Evolutionary conservation across 2,888 invertebrate species (phyloP).

Genomic region (Pachliopta kotzebuea): DNA sequence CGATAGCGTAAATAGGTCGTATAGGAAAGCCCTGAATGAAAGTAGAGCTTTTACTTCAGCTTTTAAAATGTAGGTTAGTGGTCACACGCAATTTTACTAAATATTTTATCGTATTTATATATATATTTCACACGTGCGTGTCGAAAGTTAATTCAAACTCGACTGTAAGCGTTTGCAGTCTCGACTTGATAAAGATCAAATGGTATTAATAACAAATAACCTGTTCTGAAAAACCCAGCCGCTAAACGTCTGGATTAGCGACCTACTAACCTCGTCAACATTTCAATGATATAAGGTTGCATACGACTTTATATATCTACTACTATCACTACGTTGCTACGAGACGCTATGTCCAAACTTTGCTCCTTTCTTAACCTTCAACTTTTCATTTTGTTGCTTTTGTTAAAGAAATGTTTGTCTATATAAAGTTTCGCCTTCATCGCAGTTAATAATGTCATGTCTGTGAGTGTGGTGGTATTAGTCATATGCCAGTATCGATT

Average conservation of each 20-base stretch:
- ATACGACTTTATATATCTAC: slow-evolving; percentile 17
- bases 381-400: slow-evolving; percentile 3
- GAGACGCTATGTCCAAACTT: slow-evolving; percentile 28
- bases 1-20: slow-evolving; percentile 73
- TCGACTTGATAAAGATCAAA: slow-evolving; percentile 25
- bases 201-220: slow-evolving; percentile 23
- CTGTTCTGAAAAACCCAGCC: slow-evolving; percentile 15
- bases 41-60: slow-evolving; percentile 61
- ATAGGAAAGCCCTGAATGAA: slow-evolving; percentile 60
- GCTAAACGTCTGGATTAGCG: slow-evolving; percentile 21
- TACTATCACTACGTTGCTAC: slow-evolving; percentile 29
- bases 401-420: too few species aligned
- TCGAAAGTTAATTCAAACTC: slow-evolving; percentile 32
- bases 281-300: slow-evolving; percentile 4
- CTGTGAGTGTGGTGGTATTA: not conserved
- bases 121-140: slow-evolving; percentile 33
- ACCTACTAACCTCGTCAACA: slow-evolving; percentile 24
- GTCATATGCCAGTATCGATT: slow-evolving; percentile 45
- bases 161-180: slow-evolving; percentile 26
- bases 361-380: slow-evolving; percentile 24
- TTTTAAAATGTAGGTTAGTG: slow-evolving; percentile 68
- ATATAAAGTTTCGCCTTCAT: not conserved
- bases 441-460: not conserved
- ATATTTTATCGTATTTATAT: slow-evolving; percentile 25
- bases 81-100: slow-evolving; percentile 62